Evolutionary conservation across 2,113 vertebrate genomes (phyloP).

Genomic region (Butorides virescens): DNA sequence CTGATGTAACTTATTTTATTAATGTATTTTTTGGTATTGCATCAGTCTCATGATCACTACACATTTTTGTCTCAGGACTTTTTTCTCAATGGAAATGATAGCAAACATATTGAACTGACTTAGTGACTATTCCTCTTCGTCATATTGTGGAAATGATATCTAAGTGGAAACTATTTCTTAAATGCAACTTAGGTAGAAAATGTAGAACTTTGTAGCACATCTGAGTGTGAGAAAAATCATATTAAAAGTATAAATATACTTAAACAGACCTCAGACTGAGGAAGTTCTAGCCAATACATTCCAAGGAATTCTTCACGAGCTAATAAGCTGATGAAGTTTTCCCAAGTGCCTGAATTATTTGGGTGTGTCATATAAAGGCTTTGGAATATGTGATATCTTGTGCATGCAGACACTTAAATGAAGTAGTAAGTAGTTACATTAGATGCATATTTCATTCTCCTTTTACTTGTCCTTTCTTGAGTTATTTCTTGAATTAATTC

Average conservation of each 20-base stretch:
- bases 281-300: not conserved
- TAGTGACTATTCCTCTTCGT: not conserved
- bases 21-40: not conserved
- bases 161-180: not conserved
- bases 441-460: not conserved
- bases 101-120: not conserved
- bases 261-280: not conserved
- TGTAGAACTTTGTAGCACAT: fast-evolving
- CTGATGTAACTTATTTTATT: not conserved
- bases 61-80: not conserved
- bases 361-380: not conserved
- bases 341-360: not conserved
- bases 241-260: not conserved
- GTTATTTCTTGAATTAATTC: not conserved
- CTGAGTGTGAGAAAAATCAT: not conserved
- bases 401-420: not conserved
- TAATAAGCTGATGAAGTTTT: not conserved
- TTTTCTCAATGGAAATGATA: not conserved
- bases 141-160: not conserved
- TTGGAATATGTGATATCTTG: not conserved
- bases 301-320: not conserved
- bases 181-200: not conserved
- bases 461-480: not conserved
- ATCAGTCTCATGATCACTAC: not conserved
- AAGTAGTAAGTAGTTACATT: not conserved